Base-by-base conservation (phyloP, 1,140 invertebrate species). In the Tetranychus cinnabarinus region DNA sequence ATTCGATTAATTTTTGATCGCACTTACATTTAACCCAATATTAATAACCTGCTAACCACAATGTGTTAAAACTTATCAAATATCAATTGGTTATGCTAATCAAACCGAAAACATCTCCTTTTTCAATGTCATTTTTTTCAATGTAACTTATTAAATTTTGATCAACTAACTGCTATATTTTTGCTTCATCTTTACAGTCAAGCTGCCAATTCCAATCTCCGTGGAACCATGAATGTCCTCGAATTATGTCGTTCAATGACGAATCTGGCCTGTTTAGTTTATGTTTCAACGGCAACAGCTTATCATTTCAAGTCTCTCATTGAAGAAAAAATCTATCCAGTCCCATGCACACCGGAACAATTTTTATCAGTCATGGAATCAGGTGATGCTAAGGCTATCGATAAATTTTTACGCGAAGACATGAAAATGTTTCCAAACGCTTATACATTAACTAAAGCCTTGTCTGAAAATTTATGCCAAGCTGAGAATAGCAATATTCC, bases 381-480 rank as follows among this genome's bases (percentile, higher is more conserved):
- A 36, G 15, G 45, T 34, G 48, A 58, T 31, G 35, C 47, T n/a
- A 56, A 63, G n/a, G 47, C 37, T 15, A 34, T 37, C 8, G 62
- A 65, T 39, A 58, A 61, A 10, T 59, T 65, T 7, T 62, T 62
- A 5, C 60, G 54, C 0, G 60, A 81, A 64, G 79, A 80, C 59
- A 71, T 88, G 6, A 78, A 76, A 52, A 76, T 76, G 4, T 74
- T 83, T 59, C 85, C 86, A 6, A 90, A 90, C 65, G 86, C 85
- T 0, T 89, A 90, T 60, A 86, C 82, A 0, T 88, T 85, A 67
- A 82, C 84, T 0, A 89, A 89, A 71, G 79, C 81, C 48, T 68
- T 89, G 61, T 83, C 83, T 0, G 86, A 90, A 67, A 77, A 82
- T 64, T 77, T 86, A 10, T 73, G 85, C 1, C 76, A 76, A 36